phyloP scores from a whole-genome alignment of 1,140 invertebrate genomes.

The Neodiprion virginianus region DNA sequence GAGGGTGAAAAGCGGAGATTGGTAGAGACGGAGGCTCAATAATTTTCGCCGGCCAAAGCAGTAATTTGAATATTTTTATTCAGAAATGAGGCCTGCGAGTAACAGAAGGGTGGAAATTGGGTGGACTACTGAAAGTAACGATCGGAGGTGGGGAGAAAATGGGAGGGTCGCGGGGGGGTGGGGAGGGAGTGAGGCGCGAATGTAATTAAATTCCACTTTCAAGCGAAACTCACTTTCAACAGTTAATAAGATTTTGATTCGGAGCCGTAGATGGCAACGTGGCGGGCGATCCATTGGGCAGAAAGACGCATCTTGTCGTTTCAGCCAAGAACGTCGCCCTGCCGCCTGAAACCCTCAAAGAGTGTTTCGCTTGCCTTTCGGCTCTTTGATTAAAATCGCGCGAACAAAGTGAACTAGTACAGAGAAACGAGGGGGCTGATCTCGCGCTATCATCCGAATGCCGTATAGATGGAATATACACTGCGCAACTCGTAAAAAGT shows the following conservation, averaged over 20 bases:
- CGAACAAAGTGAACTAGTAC: conserved; percentile 26
- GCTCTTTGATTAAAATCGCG: conserved; percentile 45
- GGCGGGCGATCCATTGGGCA: conserved; percentile 37
- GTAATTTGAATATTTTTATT: conserved; percentile 44
- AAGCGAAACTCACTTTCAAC: conserved; percentile 53
- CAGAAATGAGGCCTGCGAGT: conserved; percentile 30
- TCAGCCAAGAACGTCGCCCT: neutral
- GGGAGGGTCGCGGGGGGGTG: conserved; percentile 14
- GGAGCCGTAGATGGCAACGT: conserved; percentile 42
- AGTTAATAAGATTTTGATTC: conserved; percentile 59
- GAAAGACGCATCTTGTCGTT: conserved; percentile 8
- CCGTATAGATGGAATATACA: no score
- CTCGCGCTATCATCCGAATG: no score
- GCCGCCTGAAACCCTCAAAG: neutral
- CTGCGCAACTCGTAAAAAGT: no score
- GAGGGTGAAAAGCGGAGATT: conserved; percentile 11
- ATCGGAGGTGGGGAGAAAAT: conserved; percentile 15
- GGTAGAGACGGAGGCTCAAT: conserved; percentile 26
- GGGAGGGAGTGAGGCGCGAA: conserved; percentile 34
- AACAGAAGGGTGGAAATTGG: conserved; percentile 24
- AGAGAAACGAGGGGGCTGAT: no score
- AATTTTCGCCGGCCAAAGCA: conserved; percentile 38
- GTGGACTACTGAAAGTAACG: conserved; percentile 8
- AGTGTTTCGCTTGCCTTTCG: conserved; percentile 35
- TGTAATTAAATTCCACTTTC: conserved; percentile 55